A percentile compares a stretch with the other conserved stretches of the same genome.
phyloP scores from a whole-genome alignment of 2,113 vertebrate genomes.

The Oryzias celebensis region DNA sequence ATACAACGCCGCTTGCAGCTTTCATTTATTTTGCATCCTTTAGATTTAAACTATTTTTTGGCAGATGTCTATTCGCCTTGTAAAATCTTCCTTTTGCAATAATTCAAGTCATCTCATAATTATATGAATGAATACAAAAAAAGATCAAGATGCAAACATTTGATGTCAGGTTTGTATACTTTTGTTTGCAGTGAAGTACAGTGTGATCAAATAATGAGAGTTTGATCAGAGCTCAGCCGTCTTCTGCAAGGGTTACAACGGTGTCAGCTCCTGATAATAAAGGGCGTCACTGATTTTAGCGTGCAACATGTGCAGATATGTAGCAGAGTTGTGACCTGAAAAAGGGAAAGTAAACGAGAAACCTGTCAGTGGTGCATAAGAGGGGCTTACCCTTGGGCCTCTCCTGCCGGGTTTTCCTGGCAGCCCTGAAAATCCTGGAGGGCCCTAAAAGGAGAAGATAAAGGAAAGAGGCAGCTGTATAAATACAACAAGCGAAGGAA shows the following conservation, averaged over 20 bases:
- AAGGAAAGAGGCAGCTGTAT: slow-evolving; percentile 18
- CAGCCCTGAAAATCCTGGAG: slow-evolving; percentile 86
- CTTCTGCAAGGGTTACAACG: neutral
- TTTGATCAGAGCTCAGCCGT: slow-evolving; percentile 26
- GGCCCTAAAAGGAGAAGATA: slow-evolving; percentile 78
- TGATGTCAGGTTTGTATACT: too few relatives aligned
- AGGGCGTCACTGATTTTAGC: neutral
- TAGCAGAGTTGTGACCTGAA: neutral
- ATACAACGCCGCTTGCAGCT: too few relatives aligned
- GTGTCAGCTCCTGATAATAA: slow-evolving; percentile 1
- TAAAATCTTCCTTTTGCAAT: too few relatives aligned
- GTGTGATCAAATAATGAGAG: slow-evolving; percentile 36
- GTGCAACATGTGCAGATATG: neutral
- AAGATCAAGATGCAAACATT: too few relatives aligned
- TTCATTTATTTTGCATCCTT: too few relatives aligned
- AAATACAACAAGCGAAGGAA: slow-evolving; percentile 1
- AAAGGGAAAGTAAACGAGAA: neutral
- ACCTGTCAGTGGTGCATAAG: slow-evolving; percentile 1
- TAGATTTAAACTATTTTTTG: too few relatives aligned
- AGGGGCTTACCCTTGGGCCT: slow-evolving; percentile 87
- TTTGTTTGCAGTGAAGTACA: slow-evolving; percentile 40
- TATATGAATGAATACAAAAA: too few relatives aligned
- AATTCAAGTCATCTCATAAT: too few relatives aligned
- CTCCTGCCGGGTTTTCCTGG: slow-evolving; percentile 88
- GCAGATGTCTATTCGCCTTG: too few relatives aligned